These are phyloP conservation scores for Pseudachorutes palmiensis DNA, from an alignment of 1,140 invertebrate species.

Conservation along the genomic window DNA sequence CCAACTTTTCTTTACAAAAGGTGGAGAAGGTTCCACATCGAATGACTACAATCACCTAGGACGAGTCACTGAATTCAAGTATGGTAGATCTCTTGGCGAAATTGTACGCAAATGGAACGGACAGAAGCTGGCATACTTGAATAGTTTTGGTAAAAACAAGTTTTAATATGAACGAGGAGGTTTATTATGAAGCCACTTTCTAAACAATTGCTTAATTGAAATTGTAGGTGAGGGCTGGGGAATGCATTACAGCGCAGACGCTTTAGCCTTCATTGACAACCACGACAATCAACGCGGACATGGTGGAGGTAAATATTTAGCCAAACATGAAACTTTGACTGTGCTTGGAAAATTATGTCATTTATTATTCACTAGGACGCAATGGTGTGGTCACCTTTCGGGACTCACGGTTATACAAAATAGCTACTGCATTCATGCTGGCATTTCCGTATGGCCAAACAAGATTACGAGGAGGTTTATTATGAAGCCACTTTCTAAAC, in stretches of 20 bases:
- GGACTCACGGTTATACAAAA: slow-evolving; percentile 52
- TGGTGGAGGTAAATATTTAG: too few species aligned
- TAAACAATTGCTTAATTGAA: background rate
- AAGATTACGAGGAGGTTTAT: slow-evolving; percentile 4
- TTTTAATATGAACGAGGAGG: background rate
- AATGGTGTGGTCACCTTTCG: slow-evolving; percentile 53
- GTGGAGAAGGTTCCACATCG: slow-evolving; percentile 39
- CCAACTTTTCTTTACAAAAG: too few species aligned
- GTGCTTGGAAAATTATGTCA: too few species aligned
- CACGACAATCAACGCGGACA: slow-evolving; percentile 60
- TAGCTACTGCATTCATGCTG: slow-evolving; percentile 50
- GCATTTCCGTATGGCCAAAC: slow-evolving; percentile 49
- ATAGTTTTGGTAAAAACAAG: slow-evolving; percentile 4
- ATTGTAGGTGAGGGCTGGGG: too few species aligned
- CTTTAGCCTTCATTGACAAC: slow-evolving; percentile 50
- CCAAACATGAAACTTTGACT: too few species aligned
- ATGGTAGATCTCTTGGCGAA: slow-evolving; percentile 20
- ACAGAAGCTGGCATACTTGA: slow-evolving; percentile 18
- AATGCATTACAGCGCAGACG: slow-evolving; percentile 42
- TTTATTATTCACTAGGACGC: too few species aligned
- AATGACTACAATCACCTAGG: slow-evolving; percentile 24
- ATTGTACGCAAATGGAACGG: slow-evolving; percentile 17
- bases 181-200: background rate
- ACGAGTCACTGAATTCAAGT: slow-evolving; percentile 33
- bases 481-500: background rate